These are phyloP conservation scores for Drosophila lini DNA, from an alignment of 1,140 invertebrate genomes.

Conservation along the genomic window DNA sequence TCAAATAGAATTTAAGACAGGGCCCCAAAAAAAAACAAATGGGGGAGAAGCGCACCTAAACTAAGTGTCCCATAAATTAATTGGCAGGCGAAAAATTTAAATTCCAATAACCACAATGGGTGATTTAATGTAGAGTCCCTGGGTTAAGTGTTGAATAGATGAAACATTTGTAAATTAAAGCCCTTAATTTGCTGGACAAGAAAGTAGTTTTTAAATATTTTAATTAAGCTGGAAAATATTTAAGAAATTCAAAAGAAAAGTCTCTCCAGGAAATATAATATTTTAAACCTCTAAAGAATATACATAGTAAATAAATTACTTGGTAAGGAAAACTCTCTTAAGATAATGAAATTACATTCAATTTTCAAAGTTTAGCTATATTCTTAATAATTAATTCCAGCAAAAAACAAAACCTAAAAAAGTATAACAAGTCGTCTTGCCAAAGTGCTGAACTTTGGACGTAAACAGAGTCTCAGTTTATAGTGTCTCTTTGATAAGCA, in stretches of 20 bases:
- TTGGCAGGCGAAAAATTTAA: conserved; percentile 9
- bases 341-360: not conserved
- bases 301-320: not conserved
- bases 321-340: no score
- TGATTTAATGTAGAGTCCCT: not conserved
- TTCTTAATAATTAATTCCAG: not conserved
- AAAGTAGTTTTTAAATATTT: not conserved
- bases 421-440: not conserved
- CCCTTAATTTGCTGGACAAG: not conserved
- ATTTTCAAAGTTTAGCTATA: not conserved
- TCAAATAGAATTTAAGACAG: conserved; percentile 25
- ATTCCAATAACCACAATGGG: conserved; percentile 1
- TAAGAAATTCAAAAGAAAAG: not conserved
- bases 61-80: conserved; percentile 37
- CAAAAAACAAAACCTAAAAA: not conserved
- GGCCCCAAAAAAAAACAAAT: not conserved
- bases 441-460: not conserved
- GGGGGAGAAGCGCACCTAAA: conserved; percentile 18
- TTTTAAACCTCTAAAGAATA: no score
- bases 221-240: not conserved
- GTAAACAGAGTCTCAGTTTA: conserved; percentile 1
- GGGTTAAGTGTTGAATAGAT: conserved; percentile 6
- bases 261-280: not conserved
- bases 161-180: not conserved
- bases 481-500: conserved; percentile 16